Evolutionary conservation across 2,113 vertebrate species (phyloP).

Genomic region (Notiomystis cincta): DNA sequence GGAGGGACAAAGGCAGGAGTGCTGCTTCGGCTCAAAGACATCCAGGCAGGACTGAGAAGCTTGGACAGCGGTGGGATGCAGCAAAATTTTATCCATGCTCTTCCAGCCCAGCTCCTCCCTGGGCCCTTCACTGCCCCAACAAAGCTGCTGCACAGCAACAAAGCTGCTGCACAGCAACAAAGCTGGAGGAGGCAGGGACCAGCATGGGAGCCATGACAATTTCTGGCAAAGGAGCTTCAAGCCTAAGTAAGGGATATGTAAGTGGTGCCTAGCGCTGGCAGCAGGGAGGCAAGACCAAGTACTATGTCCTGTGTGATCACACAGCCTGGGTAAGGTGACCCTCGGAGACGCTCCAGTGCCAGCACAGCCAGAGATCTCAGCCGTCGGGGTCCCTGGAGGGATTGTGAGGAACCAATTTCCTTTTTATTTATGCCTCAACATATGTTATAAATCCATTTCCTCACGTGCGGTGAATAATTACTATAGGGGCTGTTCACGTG

Average conservation of each 20-base stretch:
- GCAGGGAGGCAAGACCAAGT: neutral
- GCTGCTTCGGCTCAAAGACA: neutral
- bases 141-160: neutral
- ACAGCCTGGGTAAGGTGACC: neutral
- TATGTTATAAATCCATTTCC: neutral
- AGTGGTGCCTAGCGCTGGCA: neutral
- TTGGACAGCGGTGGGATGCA: neutral
- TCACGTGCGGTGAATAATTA: neutral
- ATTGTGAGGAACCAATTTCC: neutral
- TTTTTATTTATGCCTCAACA: neutral
- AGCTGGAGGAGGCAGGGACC: neutral
- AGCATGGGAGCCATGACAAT: no score
- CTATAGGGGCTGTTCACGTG: neutral
- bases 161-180: neutral
- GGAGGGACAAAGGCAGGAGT: neutral
- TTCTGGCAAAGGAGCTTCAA: neutral
- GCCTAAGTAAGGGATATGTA: neutral
- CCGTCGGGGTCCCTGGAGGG: accelerated
- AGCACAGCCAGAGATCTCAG: neutral
- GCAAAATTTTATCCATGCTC: neutral
- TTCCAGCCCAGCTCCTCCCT: neutral
- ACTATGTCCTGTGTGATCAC: neutral
- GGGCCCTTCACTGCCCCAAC: neutral
- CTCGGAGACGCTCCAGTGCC: neutral
- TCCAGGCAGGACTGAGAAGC: neutral